Evolutionary conservation across 2,888 invertebrate genomes (phyloP), one percentile per base, ranked within the genome.

Genomic region (Ganaspis brasiliensis): DNA sequence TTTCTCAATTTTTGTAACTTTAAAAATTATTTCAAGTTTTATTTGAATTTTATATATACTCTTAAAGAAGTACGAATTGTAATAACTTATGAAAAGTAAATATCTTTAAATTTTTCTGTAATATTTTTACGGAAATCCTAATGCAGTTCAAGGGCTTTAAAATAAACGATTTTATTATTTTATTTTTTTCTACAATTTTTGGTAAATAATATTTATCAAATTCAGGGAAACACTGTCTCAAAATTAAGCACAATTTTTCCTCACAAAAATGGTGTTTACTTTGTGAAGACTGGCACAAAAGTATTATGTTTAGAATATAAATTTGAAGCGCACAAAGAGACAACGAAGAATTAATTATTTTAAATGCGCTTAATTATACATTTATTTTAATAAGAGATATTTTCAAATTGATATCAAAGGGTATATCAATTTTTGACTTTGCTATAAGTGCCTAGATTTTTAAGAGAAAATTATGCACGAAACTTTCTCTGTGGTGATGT

Each of bases 281-380:
- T 67, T 24, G n/a, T 4, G n/a, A 63, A 67, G 45, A 45, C n/a
- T 67, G 21, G 3, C 8, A 45, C 9, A 21, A 67, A 40, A 67
- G 67, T 67, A 67, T 67, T 67, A 67, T 24, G 14, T 52, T 45
- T 67, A 67, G 45, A 45, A 24, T 67, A n/a, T 24, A 24, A n/a
- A 24, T 21, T 24, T 67, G 14, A 9, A 67, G 37, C 24, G 24
- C 21, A 37, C 12, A 61, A 61, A 61, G 35, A 63, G 5, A 40
- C 21, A 37, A 19, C n/a, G 57, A 14, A 59, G 31, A 31, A 2
- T 35, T 9, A 59, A 37, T 61, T 37, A 19, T 63, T 63, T 63
- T 12, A 35, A 24, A 67, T 67, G 40, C 67, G n/a, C 37, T 67
- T 45, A 9, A 24, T 8, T 63, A 4, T 40, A 40, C 19, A 19